Evolutionary conservation across 2,113 vertebrate species (phyloP), one percentile per base, ranked within the genome.

Genomic region (Thamnaconus septentrionalis): DNA sequence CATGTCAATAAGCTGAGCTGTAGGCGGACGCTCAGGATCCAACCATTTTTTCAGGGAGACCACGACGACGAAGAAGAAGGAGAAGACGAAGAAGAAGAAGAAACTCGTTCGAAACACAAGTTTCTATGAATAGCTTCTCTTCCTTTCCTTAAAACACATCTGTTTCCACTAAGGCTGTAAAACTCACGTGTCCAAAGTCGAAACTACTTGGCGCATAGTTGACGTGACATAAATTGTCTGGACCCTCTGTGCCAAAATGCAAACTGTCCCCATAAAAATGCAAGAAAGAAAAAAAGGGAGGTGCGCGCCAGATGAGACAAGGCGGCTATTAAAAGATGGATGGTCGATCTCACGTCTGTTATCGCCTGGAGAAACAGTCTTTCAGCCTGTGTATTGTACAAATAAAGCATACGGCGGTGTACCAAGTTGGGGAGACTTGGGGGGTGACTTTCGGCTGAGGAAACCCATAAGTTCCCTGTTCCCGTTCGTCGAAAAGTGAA

Each of bases 161-260:
- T 79, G 75, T 66, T 76, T 75, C 51, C 54, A 59, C 75, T 73
- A 7, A 49, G 44, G 57, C 18, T 68, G 53, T 59, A 61, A 57
- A 31, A 64, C 58, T 76, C 31, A 58, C 54, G 12, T 45, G 58
- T 72, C 62, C 41, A 64, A 47, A 71, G 62, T n/a, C 65, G 18
- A 31, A 31, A 31, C 18, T 31, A 31, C 8, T 75, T 66, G 78
- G 76, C 76, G 79, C 78, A 68, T 42, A 70, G 66, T 80, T 71
- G 62, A 75, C 66, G 64, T 62, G 66, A 56, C 63, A 69, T 61
- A 78, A 82, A 76, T 39, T 55, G 52, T 53, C 48, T 51, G 61
- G 43, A 59, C 62, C 64, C 51, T 69, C 73, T 47, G 72, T 47
- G 72, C 66, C 62, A 73, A 61, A 63, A 71, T 47, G 46, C 8